Conservation (phyloP, 2,888 invertebrate genomes). For the Hofmannophila pseudospretella region DNA sequence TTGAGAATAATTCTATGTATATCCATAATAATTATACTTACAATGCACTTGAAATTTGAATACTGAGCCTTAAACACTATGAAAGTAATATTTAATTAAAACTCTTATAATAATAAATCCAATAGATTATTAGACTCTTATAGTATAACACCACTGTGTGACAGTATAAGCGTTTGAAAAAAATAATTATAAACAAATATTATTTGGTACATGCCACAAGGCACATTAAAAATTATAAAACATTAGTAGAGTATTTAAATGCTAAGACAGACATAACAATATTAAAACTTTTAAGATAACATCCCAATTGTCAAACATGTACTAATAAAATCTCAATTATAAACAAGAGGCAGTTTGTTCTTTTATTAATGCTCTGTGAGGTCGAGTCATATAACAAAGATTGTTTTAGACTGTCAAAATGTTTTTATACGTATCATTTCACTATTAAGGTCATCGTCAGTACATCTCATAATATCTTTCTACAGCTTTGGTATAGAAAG, state of each 20-base stretch:
- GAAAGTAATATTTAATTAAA: background rate
- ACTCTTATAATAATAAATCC: background rate
- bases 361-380: background rate
- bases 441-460: no score
- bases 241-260: background rate
- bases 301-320: background rate
- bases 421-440: no score
- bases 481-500: no score
- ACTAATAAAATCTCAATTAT: conserved; percentile 4
- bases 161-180: background rate
- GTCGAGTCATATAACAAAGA: no score
- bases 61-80: conserved; percentile 7
- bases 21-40: background rate
- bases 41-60: conserved; percentile 1
- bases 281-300: background rate
- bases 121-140: no score
- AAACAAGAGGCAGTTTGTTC: conserved; percentile 3
- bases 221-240: background rate
- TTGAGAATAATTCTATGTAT: background rate
- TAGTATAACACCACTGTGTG: conserved; percentile 2
- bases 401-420: no score
- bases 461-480: no score
- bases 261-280: background rate
- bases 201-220: conserved; percentile 3
- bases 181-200: background rate